Conservation (phyloP, 2,888 invertebrate genomes). For the Scotopteryx bipunctaria region DNA sequence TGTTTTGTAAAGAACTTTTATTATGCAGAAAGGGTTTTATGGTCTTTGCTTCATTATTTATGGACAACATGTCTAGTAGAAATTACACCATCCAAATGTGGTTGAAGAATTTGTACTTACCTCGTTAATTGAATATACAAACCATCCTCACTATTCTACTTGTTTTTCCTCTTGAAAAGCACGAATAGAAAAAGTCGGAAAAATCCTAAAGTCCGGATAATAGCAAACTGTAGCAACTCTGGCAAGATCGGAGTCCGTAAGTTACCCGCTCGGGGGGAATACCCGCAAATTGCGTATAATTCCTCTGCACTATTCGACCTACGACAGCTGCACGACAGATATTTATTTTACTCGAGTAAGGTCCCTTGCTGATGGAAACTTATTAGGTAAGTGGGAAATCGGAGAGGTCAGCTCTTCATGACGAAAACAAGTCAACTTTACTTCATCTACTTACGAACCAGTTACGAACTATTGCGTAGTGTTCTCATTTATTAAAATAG, state of each 20-base stretch:
- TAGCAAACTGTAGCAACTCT: neutral
- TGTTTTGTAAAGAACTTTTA: neutral
- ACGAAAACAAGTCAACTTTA: neutral
- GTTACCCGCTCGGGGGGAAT: constrained; percentile 20
- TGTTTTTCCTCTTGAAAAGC: no score
- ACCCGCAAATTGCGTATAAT: constrained; percentile 26
- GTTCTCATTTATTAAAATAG: no score
- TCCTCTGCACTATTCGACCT: constrained; percentile 15
- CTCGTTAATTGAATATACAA: no score
- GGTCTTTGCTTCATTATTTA: neutral
- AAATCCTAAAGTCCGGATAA: neutral
- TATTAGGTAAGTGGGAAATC: neutral
- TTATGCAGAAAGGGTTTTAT: no score
- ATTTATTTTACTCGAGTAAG: neutral
- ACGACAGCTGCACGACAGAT: constrained; percentile 5
- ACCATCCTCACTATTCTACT: no score
- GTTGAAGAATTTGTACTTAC: no score
- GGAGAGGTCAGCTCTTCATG: neutral
- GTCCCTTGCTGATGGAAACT: neutral
- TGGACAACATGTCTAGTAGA: no score
- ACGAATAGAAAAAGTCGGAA: neutral
- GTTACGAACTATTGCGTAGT: no score
- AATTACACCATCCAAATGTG: no score
- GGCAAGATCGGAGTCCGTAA: constrained; percentile 6
- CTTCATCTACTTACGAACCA: neutral